Percentiles rank a stretch among this genome's conserved stretches.
Evolutionary conservation across 2,113 vertebrate genomes (phyloP).

Genomic region (Ictalurus furcatus): DNA sequence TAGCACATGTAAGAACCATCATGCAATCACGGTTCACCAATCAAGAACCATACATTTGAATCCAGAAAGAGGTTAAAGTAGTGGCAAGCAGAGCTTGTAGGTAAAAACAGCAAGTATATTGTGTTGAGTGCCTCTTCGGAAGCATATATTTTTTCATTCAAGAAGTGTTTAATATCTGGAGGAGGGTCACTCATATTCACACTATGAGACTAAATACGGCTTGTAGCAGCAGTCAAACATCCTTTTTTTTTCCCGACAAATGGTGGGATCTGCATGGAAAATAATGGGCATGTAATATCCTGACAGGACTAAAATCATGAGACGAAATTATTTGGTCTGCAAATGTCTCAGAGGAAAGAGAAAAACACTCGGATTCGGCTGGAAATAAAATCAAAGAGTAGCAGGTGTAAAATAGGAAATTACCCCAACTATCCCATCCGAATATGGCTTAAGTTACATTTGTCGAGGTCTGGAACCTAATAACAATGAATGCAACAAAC

Average conservation of each 20-base stretch:
- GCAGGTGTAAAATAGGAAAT: background rate
- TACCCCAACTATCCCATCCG: background rate
- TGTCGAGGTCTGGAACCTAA: background rate
- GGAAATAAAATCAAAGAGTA: background rate
- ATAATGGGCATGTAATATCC: background rate
- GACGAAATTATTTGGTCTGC: background rate
- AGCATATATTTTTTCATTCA: background rate
- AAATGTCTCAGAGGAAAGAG: background rate
- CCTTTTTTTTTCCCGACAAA: background rate
- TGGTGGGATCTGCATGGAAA: background rate
- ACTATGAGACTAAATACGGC: background rate
- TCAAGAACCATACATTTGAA: background rate
- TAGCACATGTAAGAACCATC: background rate
- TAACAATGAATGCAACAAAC: background rate
- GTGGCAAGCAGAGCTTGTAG: background rate
- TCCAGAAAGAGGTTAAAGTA: background rate
- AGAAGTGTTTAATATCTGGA: background rate
- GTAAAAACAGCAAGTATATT: too few species aligned
- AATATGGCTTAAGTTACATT: background rate
- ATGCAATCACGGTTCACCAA: background rate
- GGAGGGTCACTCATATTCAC: background rate
- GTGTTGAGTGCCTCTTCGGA: background rate
- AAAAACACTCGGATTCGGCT: background rate
- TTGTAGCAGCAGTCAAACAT: background rate
- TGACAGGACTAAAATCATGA: background rate